Percentiles rank a stretch among this genome's conserved stretches.
phyloP scores from a whole-genome alignment of 1,140 invertebrate genomes.

The Dendroctonus valens region DNA sequence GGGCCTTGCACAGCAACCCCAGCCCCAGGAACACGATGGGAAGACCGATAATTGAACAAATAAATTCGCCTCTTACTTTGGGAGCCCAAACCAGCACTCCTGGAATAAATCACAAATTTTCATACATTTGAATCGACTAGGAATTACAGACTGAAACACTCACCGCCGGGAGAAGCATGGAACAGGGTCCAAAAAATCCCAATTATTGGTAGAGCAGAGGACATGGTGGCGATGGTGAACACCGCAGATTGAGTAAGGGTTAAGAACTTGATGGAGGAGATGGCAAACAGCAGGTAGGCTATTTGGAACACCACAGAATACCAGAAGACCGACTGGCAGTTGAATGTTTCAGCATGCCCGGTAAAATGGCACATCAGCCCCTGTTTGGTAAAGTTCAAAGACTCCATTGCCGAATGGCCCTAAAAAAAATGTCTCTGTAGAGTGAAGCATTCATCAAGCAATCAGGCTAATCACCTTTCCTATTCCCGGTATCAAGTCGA shows the following conservation, averaged over 20 bases:
- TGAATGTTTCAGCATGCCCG: conserved; percentile 23
- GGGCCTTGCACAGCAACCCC: conserved; percentile 54
- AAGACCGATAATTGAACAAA: conserved; percentile 59
- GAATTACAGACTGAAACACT: conserved; percentile 1
- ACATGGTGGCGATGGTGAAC: conserved; percentile 56
- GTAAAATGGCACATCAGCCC: conserved; percentile 47
- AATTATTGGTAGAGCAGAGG: conserved; percentile 56
- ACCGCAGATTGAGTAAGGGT: conserved; percentile 59
- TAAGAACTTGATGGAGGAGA: conserved; percentile 56
- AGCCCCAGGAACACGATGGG: conserved; percentile 59
- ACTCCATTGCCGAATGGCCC: conserved; percentile 38
- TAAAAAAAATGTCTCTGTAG: conserved; percentile 29
- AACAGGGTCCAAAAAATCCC: conserved; percentile 64
- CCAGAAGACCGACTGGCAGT: conserved; percentile 51
- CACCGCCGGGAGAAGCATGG: conserved; percentile 42
- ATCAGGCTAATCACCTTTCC: conserved; percentile 50
- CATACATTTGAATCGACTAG: conserved; percentile 4
- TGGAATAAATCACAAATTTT: conserved; percentile 37
- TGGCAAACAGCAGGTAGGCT: conserved; percentile 52
- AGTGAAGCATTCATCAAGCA: background rate
- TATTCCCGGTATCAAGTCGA: conserved; percentile 52
- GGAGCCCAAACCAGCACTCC: conserved; percentile 56
- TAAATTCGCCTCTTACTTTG: conserved; percentile 58
- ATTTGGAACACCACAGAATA: conserved; percentile 56
- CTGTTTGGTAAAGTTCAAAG: conserved; percentile 42